Evolutionary conservation across 2,888 invertebrate species (phyloP).

Genomic region (Ochlodes sylvanus): DNA sequence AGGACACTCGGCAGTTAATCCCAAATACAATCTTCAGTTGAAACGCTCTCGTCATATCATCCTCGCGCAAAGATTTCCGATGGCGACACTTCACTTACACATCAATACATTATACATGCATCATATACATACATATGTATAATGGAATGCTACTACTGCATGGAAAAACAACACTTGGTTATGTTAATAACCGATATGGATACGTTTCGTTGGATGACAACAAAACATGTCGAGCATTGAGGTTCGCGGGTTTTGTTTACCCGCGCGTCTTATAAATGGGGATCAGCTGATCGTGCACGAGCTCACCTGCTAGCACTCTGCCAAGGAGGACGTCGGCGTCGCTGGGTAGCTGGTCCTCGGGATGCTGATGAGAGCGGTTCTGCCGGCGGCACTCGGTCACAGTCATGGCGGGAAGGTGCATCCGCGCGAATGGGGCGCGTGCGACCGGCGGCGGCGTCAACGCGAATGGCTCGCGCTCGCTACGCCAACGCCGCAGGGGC

Average conservation of each 20-base stretch:
- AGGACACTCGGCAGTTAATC: constrained; percentile 7
- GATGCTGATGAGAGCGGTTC: constrained; percentile 50
- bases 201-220: constrained; percentile 12
- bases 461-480: constrained; percentile 80
- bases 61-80: not conserved
- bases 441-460: constrained; percentile 80
- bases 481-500: constrained; percentile 72
- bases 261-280: constrained; percentile 13
- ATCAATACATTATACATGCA: not conserved
- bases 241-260: constrained; percentile 2
- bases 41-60: not conserved
- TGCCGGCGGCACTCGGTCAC: constrained; percentile 75
- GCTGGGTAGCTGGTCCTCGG: constrained; percentile 54
- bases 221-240: constrained; percentile 26
- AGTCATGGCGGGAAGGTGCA: constrained; percentile 76
- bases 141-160: not conserved
- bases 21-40: not conserved
- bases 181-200: not conserved
- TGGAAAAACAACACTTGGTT: constrained; percentile 1
- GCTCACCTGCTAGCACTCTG: constrained; percentile 80
- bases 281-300: constrained; percentile 59
- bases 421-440: constrained; percentile 73
- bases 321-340: constrained; percentile 78
- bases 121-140: not conserved
- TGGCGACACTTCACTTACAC: not conserved